Conservation (phyloP, 2,888 invertebrate genomes). For the Drosophila testacea region DNA sequence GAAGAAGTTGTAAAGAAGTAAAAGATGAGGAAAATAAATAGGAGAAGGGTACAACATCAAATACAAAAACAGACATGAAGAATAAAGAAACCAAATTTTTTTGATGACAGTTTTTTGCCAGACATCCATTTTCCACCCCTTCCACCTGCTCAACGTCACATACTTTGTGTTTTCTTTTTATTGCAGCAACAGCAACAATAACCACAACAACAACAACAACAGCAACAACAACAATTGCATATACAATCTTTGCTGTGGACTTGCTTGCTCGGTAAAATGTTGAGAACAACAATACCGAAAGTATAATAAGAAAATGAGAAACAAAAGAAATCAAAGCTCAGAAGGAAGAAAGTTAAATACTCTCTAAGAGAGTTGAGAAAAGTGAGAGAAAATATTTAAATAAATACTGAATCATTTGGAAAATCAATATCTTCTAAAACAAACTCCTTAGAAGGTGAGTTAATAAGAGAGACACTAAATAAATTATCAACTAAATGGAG, state of each 20-base stretch:
- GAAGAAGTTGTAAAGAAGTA: slow-evolving; percentile 9
- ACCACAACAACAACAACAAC: neutral
- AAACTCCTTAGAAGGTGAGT: too few species aligned
- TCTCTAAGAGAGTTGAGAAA: neutral
- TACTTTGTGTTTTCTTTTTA: slow-evolving; percentile 1
- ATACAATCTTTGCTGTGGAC: neutral
- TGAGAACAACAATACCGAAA: neutral
- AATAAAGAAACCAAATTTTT: slow-evolving; percentile 21
- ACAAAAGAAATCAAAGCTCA: neutral
- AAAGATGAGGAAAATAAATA: slow-evolving; percentile 14
- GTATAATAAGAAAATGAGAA: neutral
- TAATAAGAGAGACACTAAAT: too few species aligned
- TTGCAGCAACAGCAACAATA: neutral
- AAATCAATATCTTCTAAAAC: neutral
- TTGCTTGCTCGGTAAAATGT: neutral
- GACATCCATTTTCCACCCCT: slow-evolving; percentile 27
- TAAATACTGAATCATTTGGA: neutral
- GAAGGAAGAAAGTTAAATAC: too few species aligned
- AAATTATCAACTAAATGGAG: too few species aligned
- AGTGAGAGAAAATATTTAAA: neutral
- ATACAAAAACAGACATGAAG: slow-evolving; percentile 11
- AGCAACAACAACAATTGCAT: neutral
- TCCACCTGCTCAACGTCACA: slow-evolving; percentile 14
- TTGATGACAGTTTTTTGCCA: slow-evolving; percentile 27
- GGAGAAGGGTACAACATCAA: slow-evolving; percentile 1